Evolutionary conservation across 2,888 invertebrate species (phyloP), one percentile per base, ranked within the genome.

Genomic region (Cabera pusaria): DNA sequence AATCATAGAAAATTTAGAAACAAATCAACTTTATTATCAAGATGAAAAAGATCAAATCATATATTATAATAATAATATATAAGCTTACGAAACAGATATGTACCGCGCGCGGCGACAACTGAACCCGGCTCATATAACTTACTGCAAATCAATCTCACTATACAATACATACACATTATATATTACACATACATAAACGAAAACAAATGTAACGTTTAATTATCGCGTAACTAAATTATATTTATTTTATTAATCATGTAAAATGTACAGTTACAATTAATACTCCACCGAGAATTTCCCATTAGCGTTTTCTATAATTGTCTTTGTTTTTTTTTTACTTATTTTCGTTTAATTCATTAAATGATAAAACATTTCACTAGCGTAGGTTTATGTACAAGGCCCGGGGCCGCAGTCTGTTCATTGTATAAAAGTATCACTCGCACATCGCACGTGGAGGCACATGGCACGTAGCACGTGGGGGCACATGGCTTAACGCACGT

Each of bases 1-100:
- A 59, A 71, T 51, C 46, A 49, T 72, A 71, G 74, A 84, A 84
- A 86, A 87, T 83, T 87, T 86, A 85, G 84, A 87, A 88, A 88
- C 86, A 88, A 88, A 87, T 87, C 82, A 87, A 86, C 83, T 88
- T 88, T 88, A 88, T 88, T 87, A 87, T 86, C 79, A 83, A 86
- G 87, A 87, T 88, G 86, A 83, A 87, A 87, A 87, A 86, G 81
- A 85, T 86, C 76, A 88, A 87, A 86, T 86, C 71, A 87, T 82
- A 81, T 71, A 59, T 33, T 24, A 71, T 62, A 67, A 44, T 33
- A 62, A 56, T 70, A 72, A 71, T 56, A 44, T 51, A 82, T 77
- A 84, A 87, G 86, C 85, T 78, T 81, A 82, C 66, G 67, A 68
- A 76, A 75, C 77, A 73, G 84, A 82, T 80, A 78, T 78, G 81